Conservation (phyloP, 2,797 vertebrate genomes). For the Champsocephalus gunnari region DNA sequence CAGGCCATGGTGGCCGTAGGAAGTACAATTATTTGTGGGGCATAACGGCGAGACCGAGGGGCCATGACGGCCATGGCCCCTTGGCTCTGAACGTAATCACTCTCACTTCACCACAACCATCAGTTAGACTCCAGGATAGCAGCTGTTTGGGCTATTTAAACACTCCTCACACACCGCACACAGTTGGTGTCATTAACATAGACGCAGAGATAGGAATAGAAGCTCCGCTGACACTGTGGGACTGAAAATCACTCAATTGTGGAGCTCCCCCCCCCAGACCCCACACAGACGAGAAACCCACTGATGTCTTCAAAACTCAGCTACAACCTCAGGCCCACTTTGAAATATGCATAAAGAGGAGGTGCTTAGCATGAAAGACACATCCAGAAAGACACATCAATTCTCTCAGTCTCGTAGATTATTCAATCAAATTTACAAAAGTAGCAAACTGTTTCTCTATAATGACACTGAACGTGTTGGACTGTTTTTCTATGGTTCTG, state of each 20-base stretch:
- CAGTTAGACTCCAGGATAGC: constrained; percentile 47
- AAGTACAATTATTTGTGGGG: too few relatives aligned
- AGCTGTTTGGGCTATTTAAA: constrained; percentile 73
- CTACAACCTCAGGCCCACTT: background rate
- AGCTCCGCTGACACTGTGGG: constrained; percentile 56
- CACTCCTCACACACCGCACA: constrained; percentile 37
- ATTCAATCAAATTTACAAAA: background rate
- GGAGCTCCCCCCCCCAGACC: constrained; percentile 7
- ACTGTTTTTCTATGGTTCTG: background rate
- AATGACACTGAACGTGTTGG: background rate
- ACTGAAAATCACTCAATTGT: constrained; percentile 39
- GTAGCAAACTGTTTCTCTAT: background rate
- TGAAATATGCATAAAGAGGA: constrained; percentile 11
- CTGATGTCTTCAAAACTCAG: constrained; percentile 14
- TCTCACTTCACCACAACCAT: constrained; percentile 61
- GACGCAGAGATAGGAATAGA: constrained; percentile 64
- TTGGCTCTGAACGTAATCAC: constrained; percentile 39
- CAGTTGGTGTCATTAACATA: constrained; percentile 62
- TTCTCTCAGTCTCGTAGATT: background rate
- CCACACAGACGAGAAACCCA: constrained; percentile 31
- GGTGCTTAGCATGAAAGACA: background rate
- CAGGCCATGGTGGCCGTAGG: too few relatives aligned
- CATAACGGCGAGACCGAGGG: too few relatives aligned
- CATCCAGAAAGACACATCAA: background rate
- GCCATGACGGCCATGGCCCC: too few relatives aligned